phyloP scores from a whole-genome alignment of 2,888 invertebrate genomes.

The Latrodectus elegans region DNA sequence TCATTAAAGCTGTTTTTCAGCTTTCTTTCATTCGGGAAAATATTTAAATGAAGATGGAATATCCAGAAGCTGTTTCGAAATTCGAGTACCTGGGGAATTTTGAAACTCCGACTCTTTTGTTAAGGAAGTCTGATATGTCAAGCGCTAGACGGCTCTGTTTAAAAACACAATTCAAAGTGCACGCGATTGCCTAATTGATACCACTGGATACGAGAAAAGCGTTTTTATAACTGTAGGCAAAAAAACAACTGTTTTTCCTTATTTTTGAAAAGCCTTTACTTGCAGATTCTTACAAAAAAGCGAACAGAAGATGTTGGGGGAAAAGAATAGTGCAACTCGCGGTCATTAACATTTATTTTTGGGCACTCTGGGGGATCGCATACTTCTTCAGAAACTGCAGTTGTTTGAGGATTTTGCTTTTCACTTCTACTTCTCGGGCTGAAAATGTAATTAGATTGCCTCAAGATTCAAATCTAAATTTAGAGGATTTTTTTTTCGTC shows the following conservation, averaged over 20 bases:
- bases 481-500: conserved; percentile 1
- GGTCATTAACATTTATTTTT: conserved; percentile 46
- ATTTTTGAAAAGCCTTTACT: neutral
- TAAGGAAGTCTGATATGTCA: neutral
- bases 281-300: neutral
- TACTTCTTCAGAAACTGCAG: conserved; percentile 26
- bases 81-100: no score
- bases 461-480: conserved; percentile 38
- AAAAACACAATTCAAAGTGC: neutral
- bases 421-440: conserved; percentile 6
- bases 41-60: no score
- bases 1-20: no score
- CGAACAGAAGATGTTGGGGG: neutral
- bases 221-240: neutral
- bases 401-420: conserved; percentile 7
- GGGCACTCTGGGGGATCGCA: conserved; percentile 31
- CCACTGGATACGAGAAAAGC: neutral
- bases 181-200: neutral
- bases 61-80: no score
- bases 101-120: no score
- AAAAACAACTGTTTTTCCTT: neutral
- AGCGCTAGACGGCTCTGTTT: neutral
- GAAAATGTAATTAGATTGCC: conserved; percentile 35
- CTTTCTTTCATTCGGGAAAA: no score
- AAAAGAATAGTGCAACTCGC: neutral